Percentiles rank a stretch among this genome's conserved stretches.
These are phyloP conservation scores for Ylistrum balloti DNA, from an alignment of 1,140 invertebrate genomes.

Conservation along the genomic window DNA sequence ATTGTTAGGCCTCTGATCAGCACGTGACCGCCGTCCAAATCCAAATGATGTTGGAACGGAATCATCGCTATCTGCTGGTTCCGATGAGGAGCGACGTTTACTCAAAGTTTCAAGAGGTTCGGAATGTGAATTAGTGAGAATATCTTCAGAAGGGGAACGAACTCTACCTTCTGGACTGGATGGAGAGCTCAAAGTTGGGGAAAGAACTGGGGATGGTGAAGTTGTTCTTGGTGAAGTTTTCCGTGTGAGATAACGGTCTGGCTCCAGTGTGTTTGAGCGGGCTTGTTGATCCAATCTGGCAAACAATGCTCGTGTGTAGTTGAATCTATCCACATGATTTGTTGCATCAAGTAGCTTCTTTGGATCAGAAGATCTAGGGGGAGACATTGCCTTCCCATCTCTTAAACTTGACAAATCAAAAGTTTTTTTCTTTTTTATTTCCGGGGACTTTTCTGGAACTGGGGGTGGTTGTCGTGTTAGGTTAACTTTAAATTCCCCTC, in stretches of 20 bases:
- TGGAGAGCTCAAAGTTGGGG: conserved; percentile 61
- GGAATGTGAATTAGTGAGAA: conserved; percentile 34
- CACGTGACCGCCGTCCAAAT: background rate
- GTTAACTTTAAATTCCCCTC: conserved; percentile 21
- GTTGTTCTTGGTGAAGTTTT: conserved; percentile 74
- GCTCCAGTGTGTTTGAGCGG: conserved; percentile 73
- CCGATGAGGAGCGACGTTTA: conserved; percentile 46
- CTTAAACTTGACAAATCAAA: conserved; percentile 45
- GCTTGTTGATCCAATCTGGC: conserved; percentile 89
- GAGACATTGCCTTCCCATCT: conserved; percentile 36
- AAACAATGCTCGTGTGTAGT: conserved; percentile 95
- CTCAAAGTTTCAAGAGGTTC: background rate
- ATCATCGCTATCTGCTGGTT: background rate
- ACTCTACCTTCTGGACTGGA: conserved; percentile 57
- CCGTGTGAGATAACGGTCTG: conserved; percentile 81
- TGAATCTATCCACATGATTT: conserved; percentile 87
- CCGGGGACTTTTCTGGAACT: conserved; percentile 67
- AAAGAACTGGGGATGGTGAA: conserved; percentile 63
- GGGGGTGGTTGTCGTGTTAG: background rate
- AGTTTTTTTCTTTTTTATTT: conserved; percentile 67
- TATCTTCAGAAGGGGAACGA: background rate
- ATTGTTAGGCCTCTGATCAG: conserved; percentile 43
- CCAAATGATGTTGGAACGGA: background rate
- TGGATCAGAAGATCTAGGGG: conserved; percentile 47
- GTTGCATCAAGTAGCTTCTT: conserved; percentile 68